These are phyloP conservation scores for Listrodromus nycthemerus DNA, from an alignment of 2,888 invertebrate species.

Conservation along the genomic window DNA sequence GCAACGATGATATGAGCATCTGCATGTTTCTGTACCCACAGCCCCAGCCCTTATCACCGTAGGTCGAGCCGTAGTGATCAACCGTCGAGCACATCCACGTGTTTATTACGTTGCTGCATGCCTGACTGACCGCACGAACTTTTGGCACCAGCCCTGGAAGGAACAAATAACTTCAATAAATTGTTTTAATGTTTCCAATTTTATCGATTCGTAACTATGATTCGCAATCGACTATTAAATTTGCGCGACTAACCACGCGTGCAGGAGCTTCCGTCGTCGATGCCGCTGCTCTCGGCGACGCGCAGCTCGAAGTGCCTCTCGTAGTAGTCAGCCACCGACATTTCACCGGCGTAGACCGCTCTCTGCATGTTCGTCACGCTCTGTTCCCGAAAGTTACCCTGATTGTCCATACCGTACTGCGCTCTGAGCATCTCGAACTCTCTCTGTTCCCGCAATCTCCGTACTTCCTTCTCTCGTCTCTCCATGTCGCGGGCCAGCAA, in stretches of 20 bases:
- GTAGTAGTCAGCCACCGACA: slow-evolving; percentile 94
- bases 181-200: too few species aligned
- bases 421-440: slow-evolving; percentile 93
- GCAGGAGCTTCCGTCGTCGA: slow-evolving; percentile 93
- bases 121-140: slow-evolving; percentile 85
- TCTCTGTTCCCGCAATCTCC: slow-evolving; percentile 90
- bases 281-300: slow-evolving; percentile 91
- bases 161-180: too few species aligned
- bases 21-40: slow-evolving; percentile 97
- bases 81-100: slow-evolving; percentile 92
- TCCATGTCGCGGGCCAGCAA: slow-evolving; percentile 86
- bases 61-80: slow-evolving; percentile 95
- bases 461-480: slow-evolving; percentile 88
- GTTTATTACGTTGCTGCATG: slow-evolving; percentile 87
- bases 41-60: slow-evolving; percentile 96
- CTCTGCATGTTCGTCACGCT: slow-evolving; percentile 92
- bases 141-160: slow-evolving; percentile 84
- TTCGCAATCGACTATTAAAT: not conserved
- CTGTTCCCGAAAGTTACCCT: slow-evolving; percentile 92
- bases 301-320: slow-evolving; percentile 91
- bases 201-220: not conserved
- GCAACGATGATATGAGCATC: slow-evolving; percentile 94
- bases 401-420: slow-evolving; percentile 96
- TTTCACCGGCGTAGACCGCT: slow-evolving; percentile 94
- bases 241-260: slow-evolving; percentile 88